Conservation (phyloP, 2,113 vertebrate species). For the Lagopus leucura region DNA sequence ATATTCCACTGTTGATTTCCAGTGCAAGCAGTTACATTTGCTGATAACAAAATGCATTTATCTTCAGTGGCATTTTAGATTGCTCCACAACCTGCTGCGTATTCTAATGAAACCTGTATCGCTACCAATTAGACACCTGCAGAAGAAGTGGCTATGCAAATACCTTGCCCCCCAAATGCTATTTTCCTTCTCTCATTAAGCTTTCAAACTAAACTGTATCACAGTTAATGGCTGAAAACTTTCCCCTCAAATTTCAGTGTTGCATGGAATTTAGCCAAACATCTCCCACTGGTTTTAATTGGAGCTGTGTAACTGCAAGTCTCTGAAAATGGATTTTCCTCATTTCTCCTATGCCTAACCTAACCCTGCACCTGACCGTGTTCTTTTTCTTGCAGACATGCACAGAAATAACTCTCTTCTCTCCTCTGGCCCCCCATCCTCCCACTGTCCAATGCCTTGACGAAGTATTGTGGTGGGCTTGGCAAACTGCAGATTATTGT, state of each 20-base stretch:
- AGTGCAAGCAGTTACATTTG: constrained; percentile 6
- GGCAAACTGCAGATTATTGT: constrained; percentile 40
- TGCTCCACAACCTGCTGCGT: constrained; percentile 46
- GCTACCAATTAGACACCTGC: constrained; percentile 67
- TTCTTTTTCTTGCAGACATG: not conserved
- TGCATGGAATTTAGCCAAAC: not conserved
- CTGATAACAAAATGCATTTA: constrained; percentile 45
- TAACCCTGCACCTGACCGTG: not conserved
- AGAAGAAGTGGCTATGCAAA: constrained; percentile 62
- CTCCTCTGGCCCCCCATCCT: not conserved
- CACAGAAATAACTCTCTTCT: not conserved
- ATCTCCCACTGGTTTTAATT: constrained; percentile 18
- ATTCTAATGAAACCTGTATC: constrained; percentile 63
- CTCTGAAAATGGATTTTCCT: not conserved
- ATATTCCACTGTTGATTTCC: not conserved
- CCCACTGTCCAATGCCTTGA: not conserved
- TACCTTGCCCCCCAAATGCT: constrained; percentile 26
- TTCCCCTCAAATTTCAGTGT: constrained; percentile 18
- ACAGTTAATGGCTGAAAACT: constrained; percentile 33
- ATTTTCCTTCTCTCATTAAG: constrained; percentile 58
- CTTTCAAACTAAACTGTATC: constrained; percentile 59
- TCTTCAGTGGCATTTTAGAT: constrained; percentile 34
- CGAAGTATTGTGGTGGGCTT: not conserved
- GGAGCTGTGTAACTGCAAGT: not conserved
- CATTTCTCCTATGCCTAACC: not conserved